A percentile compares a stretch with the other conserved stretches of the same genome.
These are phyloP conservation scores for Molorchus minor DNA, from an alignment of 2,888 invertebrate species.

Conservation along the genomic window DNA sequence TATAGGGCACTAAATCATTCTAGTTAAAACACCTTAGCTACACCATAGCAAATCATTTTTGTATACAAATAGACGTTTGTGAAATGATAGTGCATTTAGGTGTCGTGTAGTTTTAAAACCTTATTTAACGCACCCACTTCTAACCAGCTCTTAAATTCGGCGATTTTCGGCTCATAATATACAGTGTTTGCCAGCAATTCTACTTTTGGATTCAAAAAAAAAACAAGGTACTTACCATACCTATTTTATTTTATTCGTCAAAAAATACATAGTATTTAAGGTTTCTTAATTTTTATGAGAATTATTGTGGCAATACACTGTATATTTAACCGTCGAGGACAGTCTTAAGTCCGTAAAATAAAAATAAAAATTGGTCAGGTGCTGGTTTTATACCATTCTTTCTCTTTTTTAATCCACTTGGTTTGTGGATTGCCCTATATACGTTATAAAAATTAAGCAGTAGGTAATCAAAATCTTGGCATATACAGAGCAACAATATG, in stretches of 20 bases:
- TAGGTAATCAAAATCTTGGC: conserved; percentile 31
- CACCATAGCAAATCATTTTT: no score
- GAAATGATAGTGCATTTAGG: no score
- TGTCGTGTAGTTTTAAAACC: conserved; percentile 25
- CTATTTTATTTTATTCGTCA: no score
- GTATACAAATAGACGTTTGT: no score
- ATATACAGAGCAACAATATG: conserved; percentile 35
- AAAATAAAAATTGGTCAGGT: neutral
- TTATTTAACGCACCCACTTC: conserved; percentile 12
- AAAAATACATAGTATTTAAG: no score
- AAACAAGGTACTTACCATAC: neutral
- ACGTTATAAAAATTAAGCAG: conserved; percentile 29
- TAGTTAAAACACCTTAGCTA: no score
- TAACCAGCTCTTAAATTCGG: conserved; percentile 11
- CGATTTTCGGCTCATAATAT: conserved; percentile 5
- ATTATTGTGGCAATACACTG: no score
- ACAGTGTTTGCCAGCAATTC: conserved; percentile 2
- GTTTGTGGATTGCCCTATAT: conserved; percentile 20
- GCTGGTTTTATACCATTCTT: neutral
- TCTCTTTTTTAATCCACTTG: neutral
- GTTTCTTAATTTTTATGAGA: no score
- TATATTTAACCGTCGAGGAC: neutral
- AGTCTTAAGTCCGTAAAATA: neutral
- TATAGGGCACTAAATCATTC: conserved; percentile 18
- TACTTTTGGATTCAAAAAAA: neutral